Conservation (phyloP, 2,888 invertebrate genomes). For the Orthosia gothica region DNA sequence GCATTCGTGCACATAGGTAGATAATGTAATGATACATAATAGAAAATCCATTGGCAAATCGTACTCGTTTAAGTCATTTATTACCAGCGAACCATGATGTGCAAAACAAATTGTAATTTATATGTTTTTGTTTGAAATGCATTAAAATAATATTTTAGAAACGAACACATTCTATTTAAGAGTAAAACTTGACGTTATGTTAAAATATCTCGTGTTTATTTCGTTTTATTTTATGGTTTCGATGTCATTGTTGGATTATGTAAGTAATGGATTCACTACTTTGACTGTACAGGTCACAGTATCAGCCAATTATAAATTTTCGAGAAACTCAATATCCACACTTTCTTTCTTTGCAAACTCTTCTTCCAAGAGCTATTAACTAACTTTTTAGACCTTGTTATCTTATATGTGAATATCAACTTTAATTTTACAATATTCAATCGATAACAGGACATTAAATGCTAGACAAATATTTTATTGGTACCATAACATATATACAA, state of each 20-base stretch:
- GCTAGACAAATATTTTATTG: too few species aligned
- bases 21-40: slow-evolving; percentile 2
- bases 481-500: too few species aligned
- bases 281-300: neutral
- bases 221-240: slow-evolving; percentile 14
- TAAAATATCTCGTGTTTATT: slow-evolving; percentile 40
- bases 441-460: too few species aligned
- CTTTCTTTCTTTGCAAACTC: too few species aligned
- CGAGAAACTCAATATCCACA: too few species aligned
- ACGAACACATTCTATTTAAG: neutral
- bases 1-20: neutral
- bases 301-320: too few species aligned
- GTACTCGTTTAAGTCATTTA: slow-evolving; percentile 16
- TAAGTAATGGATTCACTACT: slow-evolving; percentile 16
- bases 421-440: too few species aligned
- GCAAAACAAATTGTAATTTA: slow-evolving; percentile 1
- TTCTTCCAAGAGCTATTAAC: too few species aligned
- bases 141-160: neutral
- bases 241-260: slow-evolving; percentile 23
- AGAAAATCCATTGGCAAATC: neutral
- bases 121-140: neutral
- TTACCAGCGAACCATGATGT: slow-evolving; percentile 24
- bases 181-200: slow-evolving; percentile 28
- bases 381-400: too few species aligned
- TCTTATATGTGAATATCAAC: too few species aligned